A percentile compares a stretch with the other conserved stretches of the same genome.
These are phyloP conservation scores for Harlomillsia oculata DNA, from an alignment of 1,140 invertebrate species.

Conservation along the genomic window DNA sequence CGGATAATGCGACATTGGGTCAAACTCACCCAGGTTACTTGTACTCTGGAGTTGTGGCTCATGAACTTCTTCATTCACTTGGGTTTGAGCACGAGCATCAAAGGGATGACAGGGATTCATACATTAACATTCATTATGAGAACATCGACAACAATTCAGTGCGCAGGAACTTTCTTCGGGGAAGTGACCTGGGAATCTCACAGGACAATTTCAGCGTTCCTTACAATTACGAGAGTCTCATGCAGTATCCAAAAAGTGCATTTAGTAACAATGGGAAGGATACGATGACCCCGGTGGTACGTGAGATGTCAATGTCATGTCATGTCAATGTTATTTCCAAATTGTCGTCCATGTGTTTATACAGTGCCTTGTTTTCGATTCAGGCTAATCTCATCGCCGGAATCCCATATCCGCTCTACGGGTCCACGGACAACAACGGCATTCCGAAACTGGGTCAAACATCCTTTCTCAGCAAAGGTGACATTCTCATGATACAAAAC, in stretches of 20 bases:
- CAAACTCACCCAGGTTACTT: background rate
- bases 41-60: background rate
- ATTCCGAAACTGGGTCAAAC: background rate
- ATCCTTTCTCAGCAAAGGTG: background rate
- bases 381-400: background rate
- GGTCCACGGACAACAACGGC: background rate
- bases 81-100: slow-evolving; percentile 36
- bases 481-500: background rate
- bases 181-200: background rate
- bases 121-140: slow-evolving; percentile 36
- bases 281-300: slow-evolving; percentile 13
- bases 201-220: slow-evolving; percentile 8
- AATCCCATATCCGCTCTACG: background rate
- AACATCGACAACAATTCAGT: slow-evolving; percentile 35
- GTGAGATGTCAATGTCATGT: background rate
- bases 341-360: background rate
- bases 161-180: slow-evolving; percentile 5
- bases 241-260: slow-evolving; percentile 15
- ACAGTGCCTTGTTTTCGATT: background rate
- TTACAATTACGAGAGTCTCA: slow-evolving; percentile 19
- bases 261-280: slow-evolving; percentile 13
- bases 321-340: background rate
- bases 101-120: slow-evolving; percentile 31
- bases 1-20: background rate
- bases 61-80: slow-evolving; percentile 26